These are phyloP conservation scores for Diabrotica balteata DNA, from an alignment of 2,888 invertebrate species.

Conservation along the genomic window DNA sequence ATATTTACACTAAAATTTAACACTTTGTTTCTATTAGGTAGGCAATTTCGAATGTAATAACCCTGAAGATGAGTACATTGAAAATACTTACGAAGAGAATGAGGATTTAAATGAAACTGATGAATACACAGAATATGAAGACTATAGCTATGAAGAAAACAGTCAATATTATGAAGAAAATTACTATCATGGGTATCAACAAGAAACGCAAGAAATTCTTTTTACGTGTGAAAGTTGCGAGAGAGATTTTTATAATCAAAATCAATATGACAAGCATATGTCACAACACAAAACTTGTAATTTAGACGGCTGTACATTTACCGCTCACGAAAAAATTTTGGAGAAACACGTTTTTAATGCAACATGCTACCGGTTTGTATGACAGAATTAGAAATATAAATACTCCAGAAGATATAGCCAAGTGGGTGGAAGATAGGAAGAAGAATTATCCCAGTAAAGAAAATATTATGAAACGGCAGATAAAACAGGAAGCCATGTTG, in stretches of 20 bases:
- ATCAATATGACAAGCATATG: constrained; percentile 71
- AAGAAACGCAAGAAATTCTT: constrained; percentile 41
- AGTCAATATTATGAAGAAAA: constrained; percentile 38
- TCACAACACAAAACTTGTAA: constrained; percentile 81
- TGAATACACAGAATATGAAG: constrained; percentile 21
- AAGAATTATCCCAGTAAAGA: constrained; percentile 64
- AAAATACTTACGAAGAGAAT: not conserved
- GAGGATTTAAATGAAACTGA: not conserved
- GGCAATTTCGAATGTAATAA: constrained; percentile 35
- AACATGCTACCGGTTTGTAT: constrained; percentile 85
- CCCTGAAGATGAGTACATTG: constrained; percentile 35
- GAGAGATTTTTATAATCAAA: constrained; percentile 69
- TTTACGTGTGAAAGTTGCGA: constrained; percentile 84
- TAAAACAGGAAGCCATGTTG: constrained; percentile 70
- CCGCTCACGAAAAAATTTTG: constrained; percentile 80
- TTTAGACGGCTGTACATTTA: constrained; percentile 80
- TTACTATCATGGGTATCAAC: not conserved
- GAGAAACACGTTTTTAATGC: constrained; percentile 82
- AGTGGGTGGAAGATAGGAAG: constrained; percentile 85
- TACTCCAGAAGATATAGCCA: constrained; percentile 81
- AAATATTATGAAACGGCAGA: constrained; percentile 70
- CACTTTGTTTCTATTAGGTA: constrained; percentile 23
- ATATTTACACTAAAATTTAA: constrained; percentile 5
- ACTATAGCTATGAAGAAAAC: constrained; percentile 34
- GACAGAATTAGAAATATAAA: constrained; percentile 77